Evolutionary conservation across 2,113 vertebrate genomes (phyloP).

Genomic region (Amia ocellicauda): DNA sequence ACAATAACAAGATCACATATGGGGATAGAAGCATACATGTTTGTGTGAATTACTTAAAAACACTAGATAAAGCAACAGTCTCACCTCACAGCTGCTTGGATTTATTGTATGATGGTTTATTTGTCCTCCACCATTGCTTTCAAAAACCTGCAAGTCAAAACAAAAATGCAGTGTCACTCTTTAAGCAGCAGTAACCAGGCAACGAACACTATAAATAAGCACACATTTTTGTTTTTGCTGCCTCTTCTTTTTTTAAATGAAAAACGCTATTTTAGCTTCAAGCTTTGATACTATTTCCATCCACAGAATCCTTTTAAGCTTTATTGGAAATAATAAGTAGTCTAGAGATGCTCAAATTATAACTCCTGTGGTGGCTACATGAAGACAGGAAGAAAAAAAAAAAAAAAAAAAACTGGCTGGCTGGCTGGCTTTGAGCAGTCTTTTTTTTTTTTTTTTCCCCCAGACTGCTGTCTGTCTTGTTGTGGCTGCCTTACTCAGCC

Average conservation of each 20-base stretch:
- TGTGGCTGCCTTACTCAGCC: conserved; percentile 3
- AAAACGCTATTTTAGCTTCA: conserved; percentile 41
- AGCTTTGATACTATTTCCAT: conserved; percentile 46
- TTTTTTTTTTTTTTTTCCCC: conserved; percentile 16
- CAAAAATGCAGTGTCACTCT: conserved; percentile 20
- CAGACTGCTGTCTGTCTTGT: conserved; percentile 16
- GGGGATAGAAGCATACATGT: too few species aligned
- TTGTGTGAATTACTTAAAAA: too few species aligned
- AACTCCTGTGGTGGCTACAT: conserved; percentile 23
- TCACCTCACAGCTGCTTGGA: conserved; percentile 63
- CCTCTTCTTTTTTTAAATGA: conserved; percentile 51
- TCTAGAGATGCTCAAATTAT: conserved; percentile 34
- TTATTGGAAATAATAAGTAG: conserved; percentile 35
- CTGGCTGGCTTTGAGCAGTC: too few species aligned
- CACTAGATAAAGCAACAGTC: too few species aligned
- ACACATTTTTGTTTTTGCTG: conserved; percentile 36
- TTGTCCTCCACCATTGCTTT: conserved; percentile 65
- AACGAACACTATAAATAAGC: conserved; percentile 33
- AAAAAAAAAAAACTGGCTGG: conserved; percentile 23
- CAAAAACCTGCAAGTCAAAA: conserved; percentile 72
- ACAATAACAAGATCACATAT: too few species aligned
- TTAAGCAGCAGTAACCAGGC: conserved; percentile 20
- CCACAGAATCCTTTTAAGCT: conserved; percentile 43
- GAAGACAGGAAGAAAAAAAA: conserved; percentile 22
- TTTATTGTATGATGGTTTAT: conserved; percentile 53